Base-by-base conservation (phyloP, 2,888 invertebrate genomes). In the Polyommatus iphigenia region DNA sequence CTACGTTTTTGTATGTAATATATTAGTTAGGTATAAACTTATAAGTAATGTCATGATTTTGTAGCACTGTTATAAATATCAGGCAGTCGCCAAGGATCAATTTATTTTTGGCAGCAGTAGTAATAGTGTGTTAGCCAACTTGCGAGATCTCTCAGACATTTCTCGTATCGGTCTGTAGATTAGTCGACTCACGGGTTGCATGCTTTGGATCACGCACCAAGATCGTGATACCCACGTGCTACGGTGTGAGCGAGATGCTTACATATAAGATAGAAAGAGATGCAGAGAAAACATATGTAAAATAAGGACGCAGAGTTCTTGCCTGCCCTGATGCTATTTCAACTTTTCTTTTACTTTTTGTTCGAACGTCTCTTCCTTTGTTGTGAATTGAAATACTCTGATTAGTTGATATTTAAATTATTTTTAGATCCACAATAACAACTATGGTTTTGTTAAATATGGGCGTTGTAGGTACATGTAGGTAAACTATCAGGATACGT, bases 281-380 rank as follows among this genome's bases (percentile, higher is more conserved):
- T 75, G 83, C 79, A 83, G 79, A 82, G 88, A 89, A 89, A 89
- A 89, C 88, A 89, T 86, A 85, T 86, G 85, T 85, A 83, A 81
- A 83, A 83, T 81, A 80, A 80, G 80, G 81, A 80, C 81, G 82
- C 75, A 41, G 41, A 46, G 75, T 54, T 79, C 81, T 82, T 81
- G 82, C 78, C 80, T 18, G 29, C 75, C 78, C 76, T 77, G 78
- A 79, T 54, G 54, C 78, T 79, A 79, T 79, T 79, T 78, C 75
- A 81, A 78, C 77, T 79, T 77, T 78, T 79, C 78, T 80, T 79
- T 77, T 46, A 41, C 76, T 73, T 80, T 80, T 80, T 78, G 75
- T 80, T 76, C 72, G 76, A 79, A 76, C 29, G 67, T 79, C 6
- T 13, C 24, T 75, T 50, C 54, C 75, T 50, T 75, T 75, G 75